Conservation (phyloP, 1,140 invertebrate species). For the Drosophila equinoxialis region DNA sequence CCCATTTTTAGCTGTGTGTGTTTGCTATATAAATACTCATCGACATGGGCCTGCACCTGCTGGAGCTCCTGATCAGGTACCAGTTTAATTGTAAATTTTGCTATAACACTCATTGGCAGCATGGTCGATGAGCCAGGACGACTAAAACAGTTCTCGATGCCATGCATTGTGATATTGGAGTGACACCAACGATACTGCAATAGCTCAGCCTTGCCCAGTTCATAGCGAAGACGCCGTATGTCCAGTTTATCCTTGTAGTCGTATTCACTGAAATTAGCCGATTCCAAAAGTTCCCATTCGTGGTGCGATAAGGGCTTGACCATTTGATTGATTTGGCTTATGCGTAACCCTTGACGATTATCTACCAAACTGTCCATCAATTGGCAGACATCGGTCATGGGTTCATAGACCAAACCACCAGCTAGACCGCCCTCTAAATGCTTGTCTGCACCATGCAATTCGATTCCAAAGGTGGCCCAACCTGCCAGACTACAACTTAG, state of each 20-base stretch:
- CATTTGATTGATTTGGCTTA: slow-evolving; percentile 14
- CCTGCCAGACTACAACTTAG: slow-evolving; percentile 39
- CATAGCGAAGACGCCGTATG: slow-evolving; percentile 25
- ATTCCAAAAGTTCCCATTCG: slow-evolving; percentile 43
- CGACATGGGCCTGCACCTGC: neutral
- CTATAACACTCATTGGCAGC: slow-evolving; percentile 35
- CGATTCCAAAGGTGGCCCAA: slow-evolving; percentile 36
- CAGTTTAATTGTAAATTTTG: slow-evolving; percentile 43
- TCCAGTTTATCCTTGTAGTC: slow-evolving; percentile 36
- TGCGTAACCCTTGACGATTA: slow-evolving; percentile 11
- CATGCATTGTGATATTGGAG: slow-evolving; percentile 40
- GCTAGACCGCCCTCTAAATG: slow-evolving; percentile 32
- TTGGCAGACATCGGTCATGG: slow-evolving; percentile 44
- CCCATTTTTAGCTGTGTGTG: neutral
- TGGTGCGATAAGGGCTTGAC: neutral
- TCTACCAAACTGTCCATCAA: slow-evolving; percentile 43
- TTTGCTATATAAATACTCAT: neutral
- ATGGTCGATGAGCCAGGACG: neutral
- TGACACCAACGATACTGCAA: slow-evolving; percentile 46
- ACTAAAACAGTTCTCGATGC: slow-evolving; percentile 30
- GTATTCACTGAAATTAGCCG: slow-evolving; percentile 28
- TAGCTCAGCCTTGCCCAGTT: slow-evolving; percentile 24
- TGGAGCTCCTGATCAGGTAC: slow-evolving; percentile 36
- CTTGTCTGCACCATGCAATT: slow-evolving; percentile 32
- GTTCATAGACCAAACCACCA: slow-evolving; percentile 44